phyloP scores from a whole-genome alignment of 2,797 vertebrate genomes.

The Hydrophis major region DNA sequence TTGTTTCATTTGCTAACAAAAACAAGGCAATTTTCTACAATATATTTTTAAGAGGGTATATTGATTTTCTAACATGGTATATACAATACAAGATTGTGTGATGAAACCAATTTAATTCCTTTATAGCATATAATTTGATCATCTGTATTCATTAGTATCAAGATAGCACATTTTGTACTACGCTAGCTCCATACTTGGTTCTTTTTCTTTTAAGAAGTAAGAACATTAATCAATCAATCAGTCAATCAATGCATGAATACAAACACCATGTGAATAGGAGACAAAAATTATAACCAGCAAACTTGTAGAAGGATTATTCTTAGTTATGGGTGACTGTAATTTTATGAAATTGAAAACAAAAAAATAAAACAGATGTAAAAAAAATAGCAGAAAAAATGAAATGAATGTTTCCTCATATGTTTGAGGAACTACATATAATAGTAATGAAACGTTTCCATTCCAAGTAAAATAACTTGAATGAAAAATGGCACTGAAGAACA shows the following conservation, averaged over 20 bases:
- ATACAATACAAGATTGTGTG: neutral
- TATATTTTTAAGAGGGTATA: neutral
- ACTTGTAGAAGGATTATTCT: neutral
- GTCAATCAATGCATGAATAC: neutral
- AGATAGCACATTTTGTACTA: neutral
- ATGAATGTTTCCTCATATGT: neutral
- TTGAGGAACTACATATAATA: neutral
- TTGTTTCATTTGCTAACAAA: neutral
- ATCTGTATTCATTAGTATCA: neutral
- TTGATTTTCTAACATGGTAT: neutral
- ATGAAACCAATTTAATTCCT: slow-evolving; percentile 2
- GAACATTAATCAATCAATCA: neutral
- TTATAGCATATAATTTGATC: slow-evolving; percentile 25
- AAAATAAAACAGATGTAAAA: neutral
- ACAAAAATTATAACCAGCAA: neutral
- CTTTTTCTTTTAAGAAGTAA: neutral
- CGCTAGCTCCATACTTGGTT: neutral
- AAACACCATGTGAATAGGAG: neutral
- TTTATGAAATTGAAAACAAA: neutral
- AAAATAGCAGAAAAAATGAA: neutral
- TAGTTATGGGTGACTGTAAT: neutral
- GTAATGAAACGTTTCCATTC: neutral
- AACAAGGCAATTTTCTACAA: neutral
- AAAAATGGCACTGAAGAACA: neutral
- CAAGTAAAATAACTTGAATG: neutral